Conservation (phyloP, 2,797 vertebrate species). For the Bryconaethiops microstoma region DNA sequence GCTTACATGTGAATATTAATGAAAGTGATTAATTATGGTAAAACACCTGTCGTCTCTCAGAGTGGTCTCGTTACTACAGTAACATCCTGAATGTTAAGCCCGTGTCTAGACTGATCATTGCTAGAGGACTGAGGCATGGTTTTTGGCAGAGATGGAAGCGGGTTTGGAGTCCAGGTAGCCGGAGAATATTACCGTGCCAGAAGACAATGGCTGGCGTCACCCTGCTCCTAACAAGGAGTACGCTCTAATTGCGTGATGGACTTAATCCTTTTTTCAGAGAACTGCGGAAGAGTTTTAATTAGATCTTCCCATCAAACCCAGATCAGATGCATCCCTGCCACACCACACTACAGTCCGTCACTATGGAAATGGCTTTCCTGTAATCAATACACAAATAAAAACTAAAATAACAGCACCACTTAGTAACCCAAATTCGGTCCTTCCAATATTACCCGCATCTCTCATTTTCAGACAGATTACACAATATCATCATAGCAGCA, state of each 20-base stretch:
- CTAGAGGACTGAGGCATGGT: background rate
- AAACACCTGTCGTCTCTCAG: no score
- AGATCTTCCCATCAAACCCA: background rate
- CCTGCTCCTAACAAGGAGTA: background rate
- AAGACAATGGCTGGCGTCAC: background rate
- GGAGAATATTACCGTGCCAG: background rate
- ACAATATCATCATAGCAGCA: no score
- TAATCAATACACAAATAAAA: background rate
- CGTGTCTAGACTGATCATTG: background rate
- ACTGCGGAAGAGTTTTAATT: conserved; percentile 1
- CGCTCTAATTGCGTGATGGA: background rate
- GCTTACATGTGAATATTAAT: no score
- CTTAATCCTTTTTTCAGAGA: conserved; percentile 5
- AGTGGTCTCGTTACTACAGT: background rate
- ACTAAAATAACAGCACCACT: no score
- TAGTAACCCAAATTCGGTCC: no score
- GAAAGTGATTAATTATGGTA: no score
- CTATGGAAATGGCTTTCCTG: background rate
- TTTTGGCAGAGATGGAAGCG: background rate
- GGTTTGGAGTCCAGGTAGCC: background rate
- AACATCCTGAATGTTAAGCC: background rate
- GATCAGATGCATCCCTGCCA: background rate
- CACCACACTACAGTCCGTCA: background rate
- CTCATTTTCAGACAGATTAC: no score
- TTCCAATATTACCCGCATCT: no score